Conservation (phyloP, 2,888 invertebrate species). For the Chloroclysta siterata region DNA sequence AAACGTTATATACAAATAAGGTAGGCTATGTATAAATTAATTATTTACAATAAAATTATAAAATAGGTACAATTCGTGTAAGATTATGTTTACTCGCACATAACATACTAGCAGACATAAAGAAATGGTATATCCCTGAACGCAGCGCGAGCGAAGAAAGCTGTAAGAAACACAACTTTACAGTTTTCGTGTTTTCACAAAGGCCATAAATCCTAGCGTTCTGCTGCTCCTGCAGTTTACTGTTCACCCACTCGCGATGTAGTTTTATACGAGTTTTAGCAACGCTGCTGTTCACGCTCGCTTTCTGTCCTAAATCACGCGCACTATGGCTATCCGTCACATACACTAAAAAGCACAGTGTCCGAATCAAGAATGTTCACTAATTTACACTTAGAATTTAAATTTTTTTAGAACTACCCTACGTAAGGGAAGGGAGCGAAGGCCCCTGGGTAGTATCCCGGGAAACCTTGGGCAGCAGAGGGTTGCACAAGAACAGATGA, state of each 20-base stretch:
- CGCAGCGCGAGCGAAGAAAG: constrained; percentile 58
- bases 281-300: constrained; percentile 60
- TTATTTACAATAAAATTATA: constrained; percentile 70
- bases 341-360: constrained; percentile 52
- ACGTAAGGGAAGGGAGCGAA: constrained; percentile 91
- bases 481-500: constrained; percentile 91
- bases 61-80: constrained; percentile 39
- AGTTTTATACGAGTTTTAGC: constrained; percentile 69
- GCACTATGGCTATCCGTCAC: constrained; percentile 37
- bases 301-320: constrained; percentile 38
- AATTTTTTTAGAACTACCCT: constrained; percentile 77
- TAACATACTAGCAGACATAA: constrained; percentile 52
- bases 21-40: constrained; percentile 65
- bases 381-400: constrained; percentile 13
- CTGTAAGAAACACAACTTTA: constrained; percentile 67
- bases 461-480: constrained; percentile 86
- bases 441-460: constrained; percentile 91
- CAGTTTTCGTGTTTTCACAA: constrained; percentile 72
- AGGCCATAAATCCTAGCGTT: constrained; percentile 71
- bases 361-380: constrained; percentile 34
- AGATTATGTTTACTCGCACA: constrained; percentile 33
- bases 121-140: constrained; percentile 46
- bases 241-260: constrained; percentile 71
- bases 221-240: constrained; percentile 67
- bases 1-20: constrained; percentile 61